These are phyloP conservation scores for Megaceryle maxima DNA, from an alignment of 2,113 vertebrate species.

Conservation along the genomic window DNA sequence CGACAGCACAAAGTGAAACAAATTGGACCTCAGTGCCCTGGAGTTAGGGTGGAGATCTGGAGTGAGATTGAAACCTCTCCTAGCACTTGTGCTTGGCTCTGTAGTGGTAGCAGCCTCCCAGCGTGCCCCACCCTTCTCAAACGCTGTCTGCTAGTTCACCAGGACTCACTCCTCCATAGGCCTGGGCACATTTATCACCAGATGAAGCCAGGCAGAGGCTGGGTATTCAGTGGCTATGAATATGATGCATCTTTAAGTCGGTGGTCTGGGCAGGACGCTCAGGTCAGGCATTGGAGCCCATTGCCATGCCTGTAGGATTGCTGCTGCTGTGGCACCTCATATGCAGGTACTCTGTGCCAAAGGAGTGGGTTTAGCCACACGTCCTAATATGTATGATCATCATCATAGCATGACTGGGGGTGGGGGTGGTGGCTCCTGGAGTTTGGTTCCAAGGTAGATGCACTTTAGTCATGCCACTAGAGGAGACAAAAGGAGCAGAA, in stretches of 20 bases:
- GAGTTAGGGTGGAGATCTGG: constrained; percentile 40
- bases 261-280: not conserved
- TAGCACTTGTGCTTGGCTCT: not conserved
- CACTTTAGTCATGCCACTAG: not conserved
- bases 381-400: not conserved
- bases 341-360: not conserved
- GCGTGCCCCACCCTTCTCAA: not conserved
- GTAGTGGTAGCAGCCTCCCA: not conserved
- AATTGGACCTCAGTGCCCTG: constrained; percentile 1
- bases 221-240: not conserved
- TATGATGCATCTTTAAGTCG: not conserved
- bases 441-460: not conserved
- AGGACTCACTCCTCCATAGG: not conserved
- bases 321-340: not conserved
- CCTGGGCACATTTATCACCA: not conserved
- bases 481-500: not conserved
- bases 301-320: fast-evolving
- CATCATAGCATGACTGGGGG: fast-evolving
- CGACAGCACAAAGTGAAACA: not conserved
- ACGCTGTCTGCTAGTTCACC: not conserved
- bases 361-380: not conserved
- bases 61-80: not conserved
- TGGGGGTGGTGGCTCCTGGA: not conserved
- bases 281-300: not conserved
- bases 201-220: not conserved